A percentile compares a stretch with the other conserved stretches of the same genome.
Evolutionary conservation across 2,113 vertebrate species (phyloP).

Genomic region (Trematomus loennbergii): DNA sequence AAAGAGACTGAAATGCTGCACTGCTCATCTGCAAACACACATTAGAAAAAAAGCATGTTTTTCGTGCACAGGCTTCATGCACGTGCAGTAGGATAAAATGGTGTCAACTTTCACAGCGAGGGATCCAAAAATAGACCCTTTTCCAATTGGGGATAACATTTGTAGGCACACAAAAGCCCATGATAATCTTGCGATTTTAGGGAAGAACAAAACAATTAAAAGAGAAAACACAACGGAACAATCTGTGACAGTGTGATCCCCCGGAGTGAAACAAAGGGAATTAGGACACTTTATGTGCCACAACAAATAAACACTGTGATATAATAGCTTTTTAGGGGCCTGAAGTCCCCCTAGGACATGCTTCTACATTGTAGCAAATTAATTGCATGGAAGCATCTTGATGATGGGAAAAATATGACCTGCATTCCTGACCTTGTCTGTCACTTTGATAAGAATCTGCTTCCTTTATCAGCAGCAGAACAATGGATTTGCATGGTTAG

Average conservation of each 20-base stretch:
- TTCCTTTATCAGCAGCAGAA: constrained; percentile 18
- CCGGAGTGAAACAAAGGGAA: constrained; percentile 69
- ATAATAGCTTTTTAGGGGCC: constrained; percentile 26
- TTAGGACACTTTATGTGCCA: constrained; percentile 60
- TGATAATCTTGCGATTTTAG: constrained; percentile 82
- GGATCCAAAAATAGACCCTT: constrained; percentile 80
- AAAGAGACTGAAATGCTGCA: constrained; percentile 20
- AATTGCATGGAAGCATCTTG: constrained; percentile 47
- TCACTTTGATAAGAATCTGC: constrained; percentile 21
- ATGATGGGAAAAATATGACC: constrained; percentile 37
- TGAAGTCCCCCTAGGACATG: constrained; percentile 17
- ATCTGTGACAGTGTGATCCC: constrained; percentile 57
- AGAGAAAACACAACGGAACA: constrained; percentile 65
- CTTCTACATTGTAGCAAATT: constrained; percentile 38
- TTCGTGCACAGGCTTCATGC: constrained; percentile 53
- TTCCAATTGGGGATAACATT: constrained; percentile 79
- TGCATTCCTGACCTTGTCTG: constrained; percentile 55
- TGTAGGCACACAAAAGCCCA: constrained; percentile 77
- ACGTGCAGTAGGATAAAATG: constrained; percentile 72
- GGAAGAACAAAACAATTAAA: constrained; percentile 79
- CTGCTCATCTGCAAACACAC: constrained; percentile 44
- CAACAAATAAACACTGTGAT: constrained; percentile 54
- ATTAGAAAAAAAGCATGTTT: constrained; percentile 37
- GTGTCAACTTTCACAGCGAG: constrained; percentile 81
- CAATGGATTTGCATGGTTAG: constrained; percentile 2